Evolutionary conservation across 2,113 vertebrate species (phyloP).

Genomic region (Pionites leucogaster): DNA sequence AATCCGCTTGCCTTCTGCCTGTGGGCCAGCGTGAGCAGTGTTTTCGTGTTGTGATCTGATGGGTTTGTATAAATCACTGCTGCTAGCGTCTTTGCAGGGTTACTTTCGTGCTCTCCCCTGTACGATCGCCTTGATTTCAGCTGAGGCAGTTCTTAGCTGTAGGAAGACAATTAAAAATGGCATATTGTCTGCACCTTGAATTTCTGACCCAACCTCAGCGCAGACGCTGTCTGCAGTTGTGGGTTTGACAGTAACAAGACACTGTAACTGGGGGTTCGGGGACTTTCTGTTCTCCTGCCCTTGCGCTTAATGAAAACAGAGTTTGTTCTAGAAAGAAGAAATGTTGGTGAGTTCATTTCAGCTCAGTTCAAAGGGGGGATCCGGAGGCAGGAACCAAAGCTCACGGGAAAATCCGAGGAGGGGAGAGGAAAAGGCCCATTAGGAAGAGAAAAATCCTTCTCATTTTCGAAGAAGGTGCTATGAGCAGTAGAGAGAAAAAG

Average conservation of each 20-base stretch:
- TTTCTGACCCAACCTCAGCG: conserved; percentile 33
- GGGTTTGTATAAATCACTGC: neutral
- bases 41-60: neutral
- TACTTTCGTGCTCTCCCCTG: neutral
- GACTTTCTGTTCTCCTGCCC: conserved; percentile 67
- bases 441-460: conserved; percentile 15
- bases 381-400: neutral
- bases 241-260: conserved; percentile 61
- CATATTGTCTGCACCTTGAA: conserved; percentile 47
- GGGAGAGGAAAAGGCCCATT: neutral
- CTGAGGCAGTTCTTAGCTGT: neutral
- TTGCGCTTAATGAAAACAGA: conserved; percentile 65
- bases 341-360: conserved; percentile 62
- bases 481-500: conserved; percentile 18
- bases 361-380: conserved; percentile 35
- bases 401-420: neutral
- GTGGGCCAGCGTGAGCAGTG: accelerated
- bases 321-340: conserved; percentile 49
- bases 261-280: neutral
- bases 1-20: neutral
- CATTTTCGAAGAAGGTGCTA: conserved; percentile 44
- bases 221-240: conserved; percentile 24
- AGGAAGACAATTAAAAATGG: conserved; percentile 38
- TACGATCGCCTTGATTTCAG: neutral
- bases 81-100: neutral